Base-by-base conservation (phyloP, 2,888 invertebrate genomes). In the Chironomus tentans region DNA sequence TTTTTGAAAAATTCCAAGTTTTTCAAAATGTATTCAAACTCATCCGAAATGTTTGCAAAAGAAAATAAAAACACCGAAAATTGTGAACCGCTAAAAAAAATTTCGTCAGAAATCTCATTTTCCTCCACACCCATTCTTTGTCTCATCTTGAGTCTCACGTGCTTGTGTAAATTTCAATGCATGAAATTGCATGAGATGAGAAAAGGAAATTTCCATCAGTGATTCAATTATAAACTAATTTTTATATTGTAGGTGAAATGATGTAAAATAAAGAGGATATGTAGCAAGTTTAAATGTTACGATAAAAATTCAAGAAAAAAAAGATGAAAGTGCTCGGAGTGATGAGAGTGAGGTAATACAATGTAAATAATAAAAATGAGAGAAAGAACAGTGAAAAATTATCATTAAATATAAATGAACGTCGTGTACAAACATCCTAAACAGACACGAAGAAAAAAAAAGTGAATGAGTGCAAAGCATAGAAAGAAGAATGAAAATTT, bases 401-500 rank as follows among this genome's bases (percentile, higher is more conserved):
- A 73, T 73, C 73, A 73, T 73, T 62, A 73, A 73, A 73, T 21
- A 38, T 56, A 56, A 73, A 73, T 73, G 65, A 73, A 24, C 50
- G 21, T 21, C 24, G n/a, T 38, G 15, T 46, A 62, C 62, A 62
- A 62, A 73, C 65, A 62, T 46, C 65, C 73, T 62, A n/a, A 24
- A 13, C 13, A 65, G 22, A 65, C 24, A 65, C 65, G 12, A 12
- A 18, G 3, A 15, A 15, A 56, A 56, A 56, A 56, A 56, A 15
- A 56, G 18, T 15, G 50, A 50, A 50, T 13, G 7, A 56, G 38
- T 38, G 65, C n/a, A 7, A 22, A 21, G 65, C 21, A 22, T 12
- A 38, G 38, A 24, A 68, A 68, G 68, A 28, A 38, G 22, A 62
- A 21, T 24, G 22, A 13, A 65, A 21, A 21, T 7, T 65, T 21